phyloP scores from a whole-genome alignment of 2,888 invertebrate species.

The Schizaphis graminum region DNA sequence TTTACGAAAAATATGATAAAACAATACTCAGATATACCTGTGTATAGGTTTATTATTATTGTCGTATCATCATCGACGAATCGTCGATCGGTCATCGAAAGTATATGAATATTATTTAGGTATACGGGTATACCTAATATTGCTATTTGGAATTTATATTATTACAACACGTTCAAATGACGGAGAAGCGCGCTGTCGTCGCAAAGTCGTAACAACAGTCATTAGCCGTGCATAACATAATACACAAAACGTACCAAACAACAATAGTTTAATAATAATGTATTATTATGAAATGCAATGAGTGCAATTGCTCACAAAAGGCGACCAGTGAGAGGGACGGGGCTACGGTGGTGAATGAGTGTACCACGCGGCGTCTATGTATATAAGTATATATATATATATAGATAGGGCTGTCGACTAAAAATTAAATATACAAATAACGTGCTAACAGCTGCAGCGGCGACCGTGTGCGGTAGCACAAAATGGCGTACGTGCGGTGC shows the following conservation, averaged over 20 bases:
- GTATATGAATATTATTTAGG: background rate
- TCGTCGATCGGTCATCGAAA: background rate
- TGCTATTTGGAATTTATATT: background rate
- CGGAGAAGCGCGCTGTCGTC: background rate
- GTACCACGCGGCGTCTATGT: background rate
- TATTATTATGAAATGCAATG: background rate
- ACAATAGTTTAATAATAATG: background rate
- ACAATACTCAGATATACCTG: background rate
- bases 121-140: too few species aligned
- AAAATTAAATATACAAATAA: background rate
- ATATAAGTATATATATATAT: background rate
- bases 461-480: slow-evolving; percentile 19
- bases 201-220: background rate
- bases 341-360: background rate
- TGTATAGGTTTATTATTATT: background rate
- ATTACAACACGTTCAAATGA: background rate
- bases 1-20: background rate
- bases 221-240: background rate
- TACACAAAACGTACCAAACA: background rate
- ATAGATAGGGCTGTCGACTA: background rate
- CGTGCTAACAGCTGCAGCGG: background rate
- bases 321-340: background rate
- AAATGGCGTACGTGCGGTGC: slow-evolving; percentile 51
- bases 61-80: background rate
- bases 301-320: background rate